These are phyloP conservation scores for Dolomedes plantarius DNA, from an alignment of 2,888 invertebrate genomes.

Conservation along the genomic window DNA sequence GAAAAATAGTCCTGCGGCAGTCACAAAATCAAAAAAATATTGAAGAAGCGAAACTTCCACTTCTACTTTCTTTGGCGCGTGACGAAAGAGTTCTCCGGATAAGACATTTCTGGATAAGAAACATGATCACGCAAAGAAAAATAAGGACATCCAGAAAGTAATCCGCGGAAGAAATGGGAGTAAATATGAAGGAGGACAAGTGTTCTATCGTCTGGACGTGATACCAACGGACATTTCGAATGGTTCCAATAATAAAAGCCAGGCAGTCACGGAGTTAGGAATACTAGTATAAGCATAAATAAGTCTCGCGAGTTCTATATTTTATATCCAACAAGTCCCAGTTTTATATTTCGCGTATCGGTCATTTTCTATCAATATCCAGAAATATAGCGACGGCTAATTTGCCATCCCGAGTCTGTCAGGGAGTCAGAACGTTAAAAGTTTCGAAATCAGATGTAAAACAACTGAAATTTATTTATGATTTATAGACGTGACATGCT, in stretches of 20 bases:
- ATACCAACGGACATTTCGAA: constrained; percentile 26
- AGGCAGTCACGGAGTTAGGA: constrained; percentile 24
- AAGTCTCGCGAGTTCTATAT: too few species aligned
- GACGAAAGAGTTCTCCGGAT: constrained; percentile 38
- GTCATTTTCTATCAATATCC: too few species aligned
- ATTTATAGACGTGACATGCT: too few species aligned
- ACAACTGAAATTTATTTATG: too few species aligned
- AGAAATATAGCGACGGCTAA: too few species aligned
- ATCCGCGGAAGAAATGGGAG: constrained; percentile 18
- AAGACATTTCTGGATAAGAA: constrained; percentile 30
- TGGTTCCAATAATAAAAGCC: constrained; percentile 7
- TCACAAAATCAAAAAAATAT: not conserved
- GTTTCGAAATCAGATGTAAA: too few species aligned
- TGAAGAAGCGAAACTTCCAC: not conserved
- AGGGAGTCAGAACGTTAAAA: too few species aligned
- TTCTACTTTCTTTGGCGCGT: constrained; percentile 37
- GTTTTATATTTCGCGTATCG: too few species aligned
- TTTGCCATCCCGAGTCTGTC: too few species aligned
- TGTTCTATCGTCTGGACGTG: constrained; percentile 41
- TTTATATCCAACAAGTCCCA: too few species aligned
- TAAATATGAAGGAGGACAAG: constrained; percentile 4
- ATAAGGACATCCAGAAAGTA: constrained; percentile 51
- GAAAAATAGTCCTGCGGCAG: constrained; percentile 14
- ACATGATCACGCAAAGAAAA: constrained; percentile 42
- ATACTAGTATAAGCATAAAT: not conserved